These are phyloP conservation scores for Nematostella vectensis DNA, from an alignment of 92 coral and sea anemone species.

Conservation along the genomic window DNA sequence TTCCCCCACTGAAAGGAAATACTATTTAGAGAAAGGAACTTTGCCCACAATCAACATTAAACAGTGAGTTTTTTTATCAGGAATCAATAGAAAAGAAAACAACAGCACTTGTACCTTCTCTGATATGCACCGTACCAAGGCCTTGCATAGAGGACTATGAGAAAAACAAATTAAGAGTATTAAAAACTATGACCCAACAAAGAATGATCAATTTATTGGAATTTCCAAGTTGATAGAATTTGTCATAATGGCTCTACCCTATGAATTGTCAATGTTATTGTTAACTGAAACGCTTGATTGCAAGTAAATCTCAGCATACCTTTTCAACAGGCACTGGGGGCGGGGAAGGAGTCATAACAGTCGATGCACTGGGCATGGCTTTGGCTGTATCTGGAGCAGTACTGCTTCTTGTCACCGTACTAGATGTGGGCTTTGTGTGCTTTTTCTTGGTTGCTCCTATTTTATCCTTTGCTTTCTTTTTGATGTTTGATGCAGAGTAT, in stretches of 20 bases:
- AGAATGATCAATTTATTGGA: too few species aligned
- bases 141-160: too few species aligned
- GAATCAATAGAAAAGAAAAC: too few species aligned
- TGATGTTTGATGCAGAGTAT: conserved; percentile 99
- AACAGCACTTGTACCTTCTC: not conserved
- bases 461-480: conserved; percentile 93
- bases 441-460: conserved; percentile 87
- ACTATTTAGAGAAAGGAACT: not conserved
- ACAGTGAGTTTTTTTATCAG: not conserved
- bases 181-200: too few species aligned
- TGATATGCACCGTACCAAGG: too few species aligned
- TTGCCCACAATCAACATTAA: not conserved
- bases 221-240: too few species aligned
- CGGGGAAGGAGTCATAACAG: conserved; percentile 12
- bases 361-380: conserved; percentile 22
- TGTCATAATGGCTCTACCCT: too few species aligned
- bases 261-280: too few species aligned
- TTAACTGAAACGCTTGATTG: too few species aligned
- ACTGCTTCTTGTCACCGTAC: conserved; percentile 26
- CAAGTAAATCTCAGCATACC: too few species aligned
- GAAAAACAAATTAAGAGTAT: too few species aligned
- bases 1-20: conserved; percentile 46
- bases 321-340: conserved; percentile 5
- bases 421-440: conserved; percentile 26
- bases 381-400: conserved; percentile 26